Evolutionary conservation across 2,888 invertebrate species (phyloP).

Genomic region (Elmis aenea): DNA sequence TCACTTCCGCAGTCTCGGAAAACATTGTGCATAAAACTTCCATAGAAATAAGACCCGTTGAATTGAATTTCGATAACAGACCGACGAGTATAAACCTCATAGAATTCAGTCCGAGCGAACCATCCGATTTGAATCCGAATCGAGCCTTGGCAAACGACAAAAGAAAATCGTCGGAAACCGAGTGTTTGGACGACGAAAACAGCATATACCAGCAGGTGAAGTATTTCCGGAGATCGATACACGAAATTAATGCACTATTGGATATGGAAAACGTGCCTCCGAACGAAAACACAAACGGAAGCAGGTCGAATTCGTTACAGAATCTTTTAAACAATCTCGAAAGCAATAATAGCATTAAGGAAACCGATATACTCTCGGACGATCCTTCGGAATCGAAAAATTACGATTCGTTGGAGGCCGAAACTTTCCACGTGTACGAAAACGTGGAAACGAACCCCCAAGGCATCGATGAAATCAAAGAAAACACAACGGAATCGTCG

Average conservation of each 20-base stretch:
- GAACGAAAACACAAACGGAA: too few relatives aligned
- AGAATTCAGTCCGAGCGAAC: constrained; percentile 35
- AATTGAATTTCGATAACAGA: constrained; percentile 18
- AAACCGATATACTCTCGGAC: constrained; percentile 11
- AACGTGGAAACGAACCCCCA: too few relatives aligned
- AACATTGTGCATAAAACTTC: background rate
- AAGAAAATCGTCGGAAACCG: constrained; percentile 39
- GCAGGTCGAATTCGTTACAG: constrained; percentile 3
- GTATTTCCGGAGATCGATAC: constrained; percentile 66
- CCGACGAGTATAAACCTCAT: constrained; percentile 35
- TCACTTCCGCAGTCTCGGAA: background rate
- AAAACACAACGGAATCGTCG: too few relatives aligned
- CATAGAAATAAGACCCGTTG: too few relatives aligned
- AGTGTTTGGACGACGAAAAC: constrained; percentile 43
- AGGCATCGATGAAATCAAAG: too few relatives aligned
- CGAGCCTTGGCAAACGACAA: constrained; percentile 33
- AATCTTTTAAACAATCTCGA: background rate
- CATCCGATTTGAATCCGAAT: constrained; percentile 10
- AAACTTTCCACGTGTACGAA: constrained; percentile 37
- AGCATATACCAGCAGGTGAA: constrained; percentile 71
- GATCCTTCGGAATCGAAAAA: constrained; percentile 18
- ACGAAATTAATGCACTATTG: constrained; percentile 65
- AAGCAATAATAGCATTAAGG: constrained; percentile 3
- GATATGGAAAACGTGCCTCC: constrained; percentile 34
- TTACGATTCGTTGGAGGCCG: constrained; percentile 38